A percentile compares a stretch with the other conserved stretches of the same genome.
These are phyloP conservation scores for Tenodera sinensis DNA, from an alignment of 2,888 invertebrate species.

Conservation along the genomic window DNA sequence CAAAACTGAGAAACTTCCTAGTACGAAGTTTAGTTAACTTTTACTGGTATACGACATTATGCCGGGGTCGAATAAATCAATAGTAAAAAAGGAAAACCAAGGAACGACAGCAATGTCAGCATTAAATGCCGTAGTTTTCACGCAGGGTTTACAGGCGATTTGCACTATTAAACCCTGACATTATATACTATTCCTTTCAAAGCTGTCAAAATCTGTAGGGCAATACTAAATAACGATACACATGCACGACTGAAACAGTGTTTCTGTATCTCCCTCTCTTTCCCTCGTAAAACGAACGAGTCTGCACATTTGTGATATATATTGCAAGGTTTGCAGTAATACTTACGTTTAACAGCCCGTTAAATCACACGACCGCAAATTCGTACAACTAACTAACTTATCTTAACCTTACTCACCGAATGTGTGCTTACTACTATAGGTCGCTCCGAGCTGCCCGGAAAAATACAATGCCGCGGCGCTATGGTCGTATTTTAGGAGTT, in stretches of 20 bases:
- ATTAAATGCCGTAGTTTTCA: background rate
- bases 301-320: background rate
- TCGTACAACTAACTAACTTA: background rate
- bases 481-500: constrained; percentile 27
- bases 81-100: background rate
- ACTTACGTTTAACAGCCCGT: background rate
- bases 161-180: background rate
- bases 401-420: background rate
- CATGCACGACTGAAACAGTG: background rate
- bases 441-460: background rate
- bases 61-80: background rate
- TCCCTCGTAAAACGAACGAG: background rate
- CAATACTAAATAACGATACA: background rate
- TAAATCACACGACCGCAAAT: background rate
- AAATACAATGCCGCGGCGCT: constrained; percentile 31
- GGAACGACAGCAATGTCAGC: background rate
- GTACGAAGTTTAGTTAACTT: no score
- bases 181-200: background rate
- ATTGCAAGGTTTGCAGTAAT: background rate
- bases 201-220: background rate
- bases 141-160: background rate
- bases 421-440: background rate
- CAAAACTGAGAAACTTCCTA: background rate
- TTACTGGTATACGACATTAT: no score
- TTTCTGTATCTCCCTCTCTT: background rate